A percentile compares a stretch with the other conserved stretches of the same genome.
Evolutionary conservation across 1,140 invertebrate species (phyloP).

Genomic region (Trichomalopsis sarcophagae): DNA sequence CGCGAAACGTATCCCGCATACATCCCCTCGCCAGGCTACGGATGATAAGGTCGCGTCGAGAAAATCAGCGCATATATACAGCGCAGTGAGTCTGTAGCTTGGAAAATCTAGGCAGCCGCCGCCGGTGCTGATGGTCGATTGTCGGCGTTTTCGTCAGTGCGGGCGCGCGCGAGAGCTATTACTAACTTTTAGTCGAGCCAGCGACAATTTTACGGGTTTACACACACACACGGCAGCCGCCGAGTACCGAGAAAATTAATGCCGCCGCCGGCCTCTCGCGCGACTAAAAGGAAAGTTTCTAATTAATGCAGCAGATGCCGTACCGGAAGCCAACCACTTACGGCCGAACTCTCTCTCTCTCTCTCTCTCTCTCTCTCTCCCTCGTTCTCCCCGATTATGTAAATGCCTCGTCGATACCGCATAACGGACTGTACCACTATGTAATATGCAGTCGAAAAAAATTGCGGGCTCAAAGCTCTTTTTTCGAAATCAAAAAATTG

Average conservation of each 20-base stretch:
- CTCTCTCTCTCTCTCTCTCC: neutral
- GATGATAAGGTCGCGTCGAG: slow-evolving; percentile 12
- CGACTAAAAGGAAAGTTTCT: slow-evolving; percentile 59
- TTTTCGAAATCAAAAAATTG: neutral
- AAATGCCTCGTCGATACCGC: neutral
- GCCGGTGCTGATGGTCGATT: slow-evolving; percentile 9
- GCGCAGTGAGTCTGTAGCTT: neutral
- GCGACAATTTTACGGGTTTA: slow-evolving; percentile 41
- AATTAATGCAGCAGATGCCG: slow-evolving; percentile 60
- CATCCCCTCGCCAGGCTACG: neutral
- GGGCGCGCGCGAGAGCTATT: neutral
- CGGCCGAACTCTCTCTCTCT: slow-evolving; percentile 1
- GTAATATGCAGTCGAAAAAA: neutral
- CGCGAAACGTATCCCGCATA: slow-evolving; percentile 23
- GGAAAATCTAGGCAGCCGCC: slow-evolving; percentile 24
- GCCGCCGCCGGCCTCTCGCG: neutral
- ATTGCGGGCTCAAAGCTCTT: neutral
- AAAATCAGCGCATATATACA: slow-evolving; percentile 9
- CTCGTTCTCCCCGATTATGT: neutral
- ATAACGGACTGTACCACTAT: too few relatives aligned
- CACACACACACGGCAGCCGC: neutral
- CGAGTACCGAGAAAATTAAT: slow-evolving; percentile 47
- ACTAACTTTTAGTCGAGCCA: slow-evolving; percentile 12
- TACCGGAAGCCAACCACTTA: neutral
- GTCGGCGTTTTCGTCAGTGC: slow-evolving; percentile 11